Base-by-base conservation (phyloP, 2,888 invertebrate species). In the Chrysolina americana region DNA sequence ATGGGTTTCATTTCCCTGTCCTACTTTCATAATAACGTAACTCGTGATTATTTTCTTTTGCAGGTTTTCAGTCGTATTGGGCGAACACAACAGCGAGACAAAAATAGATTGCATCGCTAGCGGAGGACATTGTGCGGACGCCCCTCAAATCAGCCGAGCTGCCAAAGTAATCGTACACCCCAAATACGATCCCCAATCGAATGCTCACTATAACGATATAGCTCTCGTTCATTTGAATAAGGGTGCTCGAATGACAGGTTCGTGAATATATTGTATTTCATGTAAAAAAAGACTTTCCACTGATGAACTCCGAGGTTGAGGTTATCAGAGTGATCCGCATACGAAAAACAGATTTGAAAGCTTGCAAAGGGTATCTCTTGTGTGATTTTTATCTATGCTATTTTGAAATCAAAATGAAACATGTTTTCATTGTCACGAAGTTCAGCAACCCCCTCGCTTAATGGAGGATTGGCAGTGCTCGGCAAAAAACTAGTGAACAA, bases 1-100 rank as follows among this genome's bases (percentile, higher is more conserved):
- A 36, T 8, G 36, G 36, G 8, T 15, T 36, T 36, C 36, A 36
- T 8, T 36, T 48, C 2, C 0, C 17, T 10, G 48, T 28, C 41
- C 11, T 56, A 44, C 65, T 53, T 56, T 11, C 44, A 65, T 41
- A 17, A 1, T 41, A 41, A 19, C 36, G 4, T 13, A 59, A 28
- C 69, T n/a, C n/a, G 23, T 47, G 23, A 41, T 70, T 15, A 28
- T 41, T 66, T 76, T 70, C 63, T 65, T 19, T 82, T 85, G 74
- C 77, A 87, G 87, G 71, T 81, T 79, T 73, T 79, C 81, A 41
- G 84, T 85, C 62, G 82, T 86, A n/a, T 80, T 91, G 4, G 90
- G 90, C 1, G 90, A 90, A 81, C 90, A 90, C 81, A 88, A 91
- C 82, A 88, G 85, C 0, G 81, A 82, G 11, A 86, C 87, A 41